Evolutionary conservation across 2,888 invertebrate genomes (phyloP).

Genomic region (Agrochola lota): DNA sequence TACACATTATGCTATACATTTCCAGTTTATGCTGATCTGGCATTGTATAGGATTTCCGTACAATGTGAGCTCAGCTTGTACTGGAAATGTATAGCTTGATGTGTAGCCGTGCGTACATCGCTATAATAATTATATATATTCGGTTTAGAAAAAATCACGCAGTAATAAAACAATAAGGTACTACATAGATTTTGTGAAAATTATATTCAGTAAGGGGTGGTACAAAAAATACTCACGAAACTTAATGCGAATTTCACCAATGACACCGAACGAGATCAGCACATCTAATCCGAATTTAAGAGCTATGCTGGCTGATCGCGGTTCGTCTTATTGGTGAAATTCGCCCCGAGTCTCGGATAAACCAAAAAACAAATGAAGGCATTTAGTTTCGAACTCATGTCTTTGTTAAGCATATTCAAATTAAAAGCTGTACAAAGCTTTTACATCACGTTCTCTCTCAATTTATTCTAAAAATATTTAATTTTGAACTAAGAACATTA

Average conservation of each 20-base stretch:
- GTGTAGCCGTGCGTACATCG: too few relatives aligned
- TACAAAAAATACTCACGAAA: background rate
- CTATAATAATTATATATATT: too few relatives aligned
- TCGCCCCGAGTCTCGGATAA: background rate
- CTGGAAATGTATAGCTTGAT: too few relatives aligned
- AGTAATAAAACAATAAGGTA: background rate
- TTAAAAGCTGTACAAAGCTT: background rate
- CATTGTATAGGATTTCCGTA: too few relatives aligned
- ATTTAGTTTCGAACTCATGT: background rate
- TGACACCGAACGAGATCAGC: too few relatives aligned
- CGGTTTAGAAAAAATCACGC: background rate
- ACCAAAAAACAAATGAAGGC: background rate
- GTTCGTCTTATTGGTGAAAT: too few relatives aligned
- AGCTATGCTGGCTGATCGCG: too few relatives aligned
- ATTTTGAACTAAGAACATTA: constrained; percentile 2
- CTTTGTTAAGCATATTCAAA: background rate
- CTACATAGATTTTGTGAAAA: background rate
- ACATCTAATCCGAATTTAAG: too few relatives aligned
- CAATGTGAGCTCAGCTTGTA: too few relatives aligned
- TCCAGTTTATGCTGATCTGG: too few relatives aligned
- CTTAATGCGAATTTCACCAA: too few relatives aligned
- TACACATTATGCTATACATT: too few relatives aligned
- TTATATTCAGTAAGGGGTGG: background rate
- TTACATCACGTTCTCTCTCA: background rate
- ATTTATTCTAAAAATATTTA: constrained; percentile 18